Conservation (phyloP, 2,888 invertebrate species). For the Gymnocheta viridis region DNA sequence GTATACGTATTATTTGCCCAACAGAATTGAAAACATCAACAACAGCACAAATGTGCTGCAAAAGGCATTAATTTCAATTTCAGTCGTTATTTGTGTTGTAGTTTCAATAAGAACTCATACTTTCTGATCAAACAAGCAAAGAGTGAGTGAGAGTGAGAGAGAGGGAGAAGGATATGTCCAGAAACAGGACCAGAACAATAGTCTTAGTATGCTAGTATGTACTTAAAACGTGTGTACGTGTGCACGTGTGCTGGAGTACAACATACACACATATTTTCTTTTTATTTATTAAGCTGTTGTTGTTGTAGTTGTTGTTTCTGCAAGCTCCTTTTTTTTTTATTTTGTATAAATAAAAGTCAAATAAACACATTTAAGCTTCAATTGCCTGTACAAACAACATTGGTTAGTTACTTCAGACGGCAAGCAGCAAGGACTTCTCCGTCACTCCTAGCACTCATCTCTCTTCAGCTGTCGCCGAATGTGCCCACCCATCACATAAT, state of each 20-base stretch:
- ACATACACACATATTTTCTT: conserved; percentile 26
- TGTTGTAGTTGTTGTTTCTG: conserved; percentile 2
- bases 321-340: conserved; percentile 26
- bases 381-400: conserved; percentile 32
- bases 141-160: too few species aligned
- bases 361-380: conserved; percentile 62
- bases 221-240: neutral
- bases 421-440: neutral
- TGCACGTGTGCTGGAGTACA: neutral
- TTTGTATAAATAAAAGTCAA: conserved; percentile 60
- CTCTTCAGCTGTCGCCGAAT: neutral
- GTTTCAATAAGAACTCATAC: neutral
- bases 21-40: conserved; percentile 5
- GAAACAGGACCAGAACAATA: neutral
- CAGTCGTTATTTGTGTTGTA: conserved; percentile 5
- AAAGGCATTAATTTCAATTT: conserved; percentile 60
- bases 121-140: neutral
- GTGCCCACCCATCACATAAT: neutral
- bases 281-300: conserved; percentile 30
- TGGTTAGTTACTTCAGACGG: neutral
- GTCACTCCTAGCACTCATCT: neutral
- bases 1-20: conserved; percentile 24
- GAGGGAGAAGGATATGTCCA: neutral
- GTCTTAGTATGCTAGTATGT: neutral
- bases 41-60: conserved; percentile 40